phyloP scores from a whole-genome alignment of 2,888 invertebrate species.

The Idaea biselata region DNA sequence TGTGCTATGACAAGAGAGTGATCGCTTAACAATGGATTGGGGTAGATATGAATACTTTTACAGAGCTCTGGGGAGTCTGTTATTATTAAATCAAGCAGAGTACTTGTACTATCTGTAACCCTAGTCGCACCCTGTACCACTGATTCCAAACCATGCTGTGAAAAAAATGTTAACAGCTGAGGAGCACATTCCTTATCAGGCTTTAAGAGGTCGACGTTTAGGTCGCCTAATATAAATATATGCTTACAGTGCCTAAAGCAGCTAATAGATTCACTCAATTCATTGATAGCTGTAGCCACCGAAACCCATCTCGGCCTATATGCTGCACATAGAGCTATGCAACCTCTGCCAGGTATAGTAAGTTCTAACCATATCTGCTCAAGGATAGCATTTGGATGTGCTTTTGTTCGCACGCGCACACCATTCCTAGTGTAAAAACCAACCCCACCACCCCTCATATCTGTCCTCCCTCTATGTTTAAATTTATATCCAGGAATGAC shows the following conservation, averaged over 20 bases:
- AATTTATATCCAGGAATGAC: slow-evolving; percentile 14
- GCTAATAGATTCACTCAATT: slow-evolving; percentile 21
- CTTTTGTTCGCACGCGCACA: slow-evolving; percentile 12
- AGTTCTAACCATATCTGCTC: slow-evolving; percentile 32
- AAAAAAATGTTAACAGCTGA: background rate
- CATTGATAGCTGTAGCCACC: slow-evolving; percentile 16
- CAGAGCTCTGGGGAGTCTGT: slow-evolving; percentile 3
- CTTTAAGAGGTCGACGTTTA: too few relatives aligned
- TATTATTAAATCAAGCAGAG: slow-evolving; percentile 3
- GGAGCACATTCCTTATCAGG: too few relatives aligned
- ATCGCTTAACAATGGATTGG: background rate
- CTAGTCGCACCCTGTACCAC: background rate
- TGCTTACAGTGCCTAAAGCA: slow-evolving; percentile 15
- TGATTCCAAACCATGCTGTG: background rate
- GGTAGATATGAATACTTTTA: background rate
- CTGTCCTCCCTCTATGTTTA: background rate
- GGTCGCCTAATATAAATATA: slow-evolving; percentile 9
- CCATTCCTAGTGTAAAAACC: slow-evolving; percentile 14
- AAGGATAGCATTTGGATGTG: slow-evolving; percentile 17
- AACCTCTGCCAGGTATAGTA: slow-evolving; percentile 16
- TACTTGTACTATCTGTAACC: slow-evolving; percentile 1
- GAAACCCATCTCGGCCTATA: slow-evolving; percentile 23
- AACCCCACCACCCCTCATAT: slow-evolving; percentile 6
- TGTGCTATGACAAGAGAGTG: background rate
- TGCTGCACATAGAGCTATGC: slow-evolving; percentile 26